Percentiles rank a stretch among this genome's conserved stretches.
These are phyloP conservation scores for Cynaeus angustus DNA, from an alignment of 2,888 invertebrate species.

Conservation along the genomic window DNA sequence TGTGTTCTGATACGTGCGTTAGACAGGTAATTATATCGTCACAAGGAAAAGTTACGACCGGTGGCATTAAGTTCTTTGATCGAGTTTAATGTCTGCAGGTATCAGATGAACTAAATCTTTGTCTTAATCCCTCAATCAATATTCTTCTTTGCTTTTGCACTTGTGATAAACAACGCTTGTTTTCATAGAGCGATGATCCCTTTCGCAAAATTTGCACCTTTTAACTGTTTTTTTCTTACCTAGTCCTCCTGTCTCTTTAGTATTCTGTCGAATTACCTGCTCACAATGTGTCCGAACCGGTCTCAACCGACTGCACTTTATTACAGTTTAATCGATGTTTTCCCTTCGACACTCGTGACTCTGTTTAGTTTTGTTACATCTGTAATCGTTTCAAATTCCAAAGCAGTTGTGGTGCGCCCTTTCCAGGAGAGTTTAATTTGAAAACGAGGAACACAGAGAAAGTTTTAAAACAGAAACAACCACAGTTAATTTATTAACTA, in stretches of 20 bases:
- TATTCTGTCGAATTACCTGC: background rate
- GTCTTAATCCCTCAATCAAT: too few relatives aligned
- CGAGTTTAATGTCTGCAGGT: background rate
- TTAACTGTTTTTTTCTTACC: too few relatives aligned
- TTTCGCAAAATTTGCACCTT: too few relatives aligned
- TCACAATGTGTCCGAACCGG: background rate
- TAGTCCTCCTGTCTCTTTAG: background rate
- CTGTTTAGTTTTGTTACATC: background rate
- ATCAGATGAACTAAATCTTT: background rate
- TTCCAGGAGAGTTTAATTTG: too few relatives aligned
- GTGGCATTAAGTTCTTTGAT: conserved; percentile 6
- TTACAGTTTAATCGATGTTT: background rate
- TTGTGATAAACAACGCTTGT: too few relatives aligned
- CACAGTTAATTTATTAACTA: too few relatives aligned
- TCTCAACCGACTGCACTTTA: conserved; percentile 5
- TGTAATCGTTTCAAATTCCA: background rate
- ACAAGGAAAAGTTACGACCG: background rate
- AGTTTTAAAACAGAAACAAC: too few relatives aligned
- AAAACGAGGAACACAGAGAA: too few relatives aligned
- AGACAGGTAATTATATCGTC: conserved; percentile 31
- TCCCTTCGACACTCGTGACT: background rate
- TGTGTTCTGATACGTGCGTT: conserved; percentile 33
- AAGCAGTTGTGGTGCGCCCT: background rate
- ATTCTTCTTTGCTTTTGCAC: too few relatives aligned
- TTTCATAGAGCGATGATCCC: too few relatives aligned